These are phyloP conservation scores for Microctenopoma lineatum DNA, from an alignment of 2,797 vertebrate species.

Conservation along the genomic window DNA sequence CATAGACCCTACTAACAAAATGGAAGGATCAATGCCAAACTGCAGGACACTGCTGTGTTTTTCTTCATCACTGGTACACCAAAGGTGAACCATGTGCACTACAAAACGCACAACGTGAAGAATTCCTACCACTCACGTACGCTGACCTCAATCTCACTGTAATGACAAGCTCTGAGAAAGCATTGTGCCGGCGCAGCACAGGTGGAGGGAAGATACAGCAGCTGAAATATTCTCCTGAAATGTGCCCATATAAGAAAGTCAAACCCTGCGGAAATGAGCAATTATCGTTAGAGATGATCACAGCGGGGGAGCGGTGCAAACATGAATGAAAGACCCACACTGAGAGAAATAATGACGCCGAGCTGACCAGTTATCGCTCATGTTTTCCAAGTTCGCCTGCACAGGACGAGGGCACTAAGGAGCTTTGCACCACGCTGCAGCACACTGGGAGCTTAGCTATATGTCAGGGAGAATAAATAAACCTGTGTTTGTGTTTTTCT, in stretches of 20 bases:
- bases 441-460: slow-evolving; percentile 68
- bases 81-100: slow-evolving; percentile 26
- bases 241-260: slow-evolving; percentile 5
- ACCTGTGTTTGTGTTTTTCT: slow-evolving; percentile 79
- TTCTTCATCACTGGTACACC: slow-evolving; percentile 47
- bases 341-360: slow-evolving; percentile 30
- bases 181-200: slow-evolving; percentile 6
- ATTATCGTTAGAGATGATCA: slow-evolving; percentile 45
- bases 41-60: slow-evolving; percentile 55
- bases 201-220: slow-evolving; percentile 6
- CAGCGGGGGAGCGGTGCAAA: slow-evolving; percentile 1
- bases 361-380: slow-evolving; percentile 69
- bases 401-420: slow-evolving; percentile 69
- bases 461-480: slow-evolving; percentile 80
- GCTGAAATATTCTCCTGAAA: slow-evolving; percentile 5
- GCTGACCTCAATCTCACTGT: slow-evolving; percentile 50
- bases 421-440: slow-evolving; percentile 71
- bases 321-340: slow-evolving; percentile 17
- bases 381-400: slow-evolving; percentile 58
- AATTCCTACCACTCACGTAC: slow-evolving; percentile 4
- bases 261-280: slow-evolving; percentile 31
- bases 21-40: slow-evolving; percentile 74
- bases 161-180: slow-evolving; percentile 15
- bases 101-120: slow-evolving; percentile 3
- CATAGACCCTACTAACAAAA: slow-evolving; percentile 66